Conservation (phyloP, 2,888 invertebrate genomes). For the Cactoblastis cactorum region DNA sequence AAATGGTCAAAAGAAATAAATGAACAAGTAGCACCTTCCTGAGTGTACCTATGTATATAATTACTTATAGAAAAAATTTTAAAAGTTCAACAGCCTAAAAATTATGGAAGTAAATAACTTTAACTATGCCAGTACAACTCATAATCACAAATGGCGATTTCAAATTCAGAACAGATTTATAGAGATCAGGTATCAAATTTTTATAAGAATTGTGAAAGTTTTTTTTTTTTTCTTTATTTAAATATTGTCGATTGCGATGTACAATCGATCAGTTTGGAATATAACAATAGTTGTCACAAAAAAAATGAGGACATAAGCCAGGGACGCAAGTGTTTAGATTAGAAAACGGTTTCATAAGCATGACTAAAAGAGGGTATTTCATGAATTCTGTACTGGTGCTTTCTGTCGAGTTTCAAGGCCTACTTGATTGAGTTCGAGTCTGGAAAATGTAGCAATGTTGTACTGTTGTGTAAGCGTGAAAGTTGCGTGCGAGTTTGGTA, state of each 20-base stretch:
- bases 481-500: slow-evolving; percentile 22
- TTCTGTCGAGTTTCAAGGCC: slow-evolving; percentile 21
- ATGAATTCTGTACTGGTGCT: slow-evolving; percentile 15
- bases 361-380: slow-evolving; percentile 51
- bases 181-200: no score
- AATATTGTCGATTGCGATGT: slow-evolving; percentile 12
- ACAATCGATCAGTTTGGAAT: slow-evolving; percentile 10
- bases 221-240: neutral
- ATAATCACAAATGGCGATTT: no score
- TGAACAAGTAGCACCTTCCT: no score
- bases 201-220: no score
- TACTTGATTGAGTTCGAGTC: slow-evolving; percentile 18
- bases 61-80: no score
- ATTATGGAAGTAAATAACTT: no score
- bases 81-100: no score
- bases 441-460: slow-evolving; percentile 18
- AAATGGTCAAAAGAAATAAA: no score
- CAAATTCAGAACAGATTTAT: no score
- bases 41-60: no score
- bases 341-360: slow-evolving; percentile 40
- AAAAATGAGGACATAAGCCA: slow-evolving; percentile 13
- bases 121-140: no score
- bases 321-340: slow-evolving; percentile 22
- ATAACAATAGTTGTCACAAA: slow-evolving; percentile 14
- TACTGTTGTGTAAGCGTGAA: slow-evolving; percentile 20